Conservation (phyloP, 2,113 vertebrate species). For the Talpa occidentalis region DNA sequence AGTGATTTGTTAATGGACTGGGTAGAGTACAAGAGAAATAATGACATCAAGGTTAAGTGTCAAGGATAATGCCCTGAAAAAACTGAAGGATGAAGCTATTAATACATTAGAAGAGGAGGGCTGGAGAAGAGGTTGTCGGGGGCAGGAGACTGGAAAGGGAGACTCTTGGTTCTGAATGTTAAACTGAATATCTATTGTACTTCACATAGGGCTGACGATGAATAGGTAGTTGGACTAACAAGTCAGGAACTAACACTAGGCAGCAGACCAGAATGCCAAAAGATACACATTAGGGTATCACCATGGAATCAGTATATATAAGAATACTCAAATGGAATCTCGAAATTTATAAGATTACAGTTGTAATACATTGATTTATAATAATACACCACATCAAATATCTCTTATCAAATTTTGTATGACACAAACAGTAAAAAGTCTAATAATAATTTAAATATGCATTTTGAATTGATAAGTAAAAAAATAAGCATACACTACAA, state of each 20-base stretch:
- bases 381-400: conserved; percentile 38
- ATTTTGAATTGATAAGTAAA: background rate
- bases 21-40: background rate
- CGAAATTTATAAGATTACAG: conserved; percentile 16
- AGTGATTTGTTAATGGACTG: background rate
- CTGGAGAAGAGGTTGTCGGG: background rate
- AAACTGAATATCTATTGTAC: background rate
- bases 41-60: background rate
- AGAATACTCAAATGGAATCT: background rate
- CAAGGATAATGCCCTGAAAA: background rate
- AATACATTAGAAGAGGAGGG: background rate
- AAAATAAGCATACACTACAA: background rate
- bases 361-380: background rate
- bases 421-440: conserved; percentile 20
- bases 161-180: background rate
- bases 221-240: background rate
- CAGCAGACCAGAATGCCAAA: background rate
- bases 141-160: background rate
- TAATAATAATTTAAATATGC: conserved; percentile 26
- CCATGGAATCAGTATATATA: background rate
- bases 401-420: background rate
- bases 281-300: background rate
- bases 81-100: background rate
- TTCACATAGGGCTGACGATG: background rate
- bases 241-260: background rate